Evolutionary conservation across 2,113 vertebrate species (phyloP), one percentile per base, ranked within the genome.

Genomic region (Martes martes): DNA sequence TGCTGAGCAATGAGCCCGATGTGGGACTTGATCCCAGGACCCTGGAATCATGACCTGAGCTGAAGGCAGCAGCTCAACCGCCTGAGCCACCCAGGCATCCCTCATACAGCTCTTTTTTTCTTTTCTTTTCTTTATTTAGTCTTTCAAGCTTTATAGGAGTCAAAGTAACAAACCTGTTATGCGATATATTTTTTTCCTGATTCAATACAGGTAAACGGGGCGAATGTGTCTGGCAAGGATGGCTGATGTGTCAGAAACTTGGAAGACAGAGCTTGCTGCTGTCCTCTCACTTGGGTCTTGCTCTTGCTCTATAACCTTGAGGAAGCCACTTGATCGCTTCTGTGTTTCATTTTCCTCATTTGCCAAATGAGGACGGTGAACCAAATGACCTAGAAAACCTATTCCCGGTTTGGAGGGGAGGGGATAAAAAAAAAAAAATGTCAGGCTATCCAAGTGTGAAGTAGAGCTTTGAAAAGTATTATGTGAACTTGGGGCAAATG

Each of bases 271-370:
- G 18, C 57, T 91, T 73, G 15, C 26, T 39, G 1, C 80, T 50
- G 33, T 50, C 21, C 45, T 59, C 65, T 71, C 23, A 19, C 80
- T 45, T 80, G 39, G 59, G 31, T 65, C 36, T 93, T 84, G 50
- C 6, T n/a, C 19, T 96, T 59, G 23, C 45, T 96, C 95, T 80
- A 65, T 93, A 67, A 97, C 92, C 83, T 96, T 88, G 71, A 86
- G 67, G 91, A 94, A 80, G 47, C 55, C 39, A 42, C 55, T 93
- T 89, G 26, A 65, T 81, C 33, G 0, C 1, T 93, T 80, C 61
- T 50, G 57, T 26, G 1, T 93, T 94, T 96, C 57, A 28, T 81
- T 85, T 88, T 93, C 65, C 57, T 80, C 63, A 92, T 76, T 94
- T 95, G 36, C 63, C 55, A 94, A 82, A 89, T 92, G 89, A 91